These are phyloP conservation scores for Nannoperca australis DNA, from an alignment of 2,797 vertebrate genomes.

Conservation along the genomic window DNA sequence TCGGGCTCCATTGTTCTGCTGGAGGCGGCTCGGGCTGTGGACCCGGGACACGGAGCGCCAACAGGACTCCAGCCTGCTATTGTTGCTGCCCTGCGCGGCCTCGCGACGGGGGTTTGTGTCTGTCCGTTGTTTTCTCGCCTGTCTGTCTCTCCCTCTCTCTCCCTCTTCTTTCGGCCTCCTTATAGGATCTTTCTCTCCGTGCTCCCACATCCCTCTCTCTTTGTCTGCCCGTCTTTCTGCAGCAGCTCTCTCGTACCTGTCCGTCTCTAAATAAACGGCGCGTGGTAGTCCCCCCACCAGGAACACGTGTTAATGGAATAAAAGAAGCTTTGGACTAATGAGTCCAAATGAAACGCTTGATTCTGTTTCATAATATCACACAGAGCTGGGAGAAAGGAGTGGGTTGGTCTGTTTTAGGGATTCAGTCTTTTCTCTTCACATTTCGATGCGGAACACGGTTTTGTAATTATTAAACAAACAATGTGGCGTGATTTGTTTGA, in stretches of 20 bases:
- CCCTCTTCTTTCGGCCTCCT: constrained; percentile 16
- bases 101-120: constrained; percentile 56
- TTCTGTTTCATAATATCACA: neutral
- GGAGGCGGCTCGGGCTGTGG: constrained; percentile 45
- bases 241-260: constrained; percentile 53
- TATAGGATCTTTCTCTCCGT: neutral
- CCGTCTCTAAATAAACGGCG: constrained; percentile 31
- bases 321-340: neutral
- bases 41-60: constrained; percentile 55
- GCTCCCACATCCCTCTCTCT: neutral
- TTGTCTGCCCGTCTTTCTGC: constrained; percentile 20
- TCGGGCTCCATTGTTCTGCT: constrained; percentile 79
- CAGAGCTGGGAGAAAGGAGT: neutral
- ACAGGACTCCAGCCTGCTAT: constrained; percentile 61
- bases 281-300: neutral
- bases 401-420: neutral
- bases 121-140: no score
- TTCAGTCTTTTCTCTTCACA: neutral
- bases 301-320: constrained; percentile 25
- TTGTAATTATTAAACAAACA: constrained; percentile 30
- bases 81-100: constrained; percentile 70
- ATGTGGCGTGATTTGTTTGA: constrained; percentile 17
- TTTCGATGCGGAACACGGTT: constrained; percentile 4
- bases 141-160: constrained; percentile 2
- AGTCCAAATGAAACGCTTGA: constrained; percentile 10